These are phyloP conservation scores for Kryphioiulus occultus DNA, from an alignment of 2,888 invertebrate genomes.

Conservation along the genomic window DNA sequence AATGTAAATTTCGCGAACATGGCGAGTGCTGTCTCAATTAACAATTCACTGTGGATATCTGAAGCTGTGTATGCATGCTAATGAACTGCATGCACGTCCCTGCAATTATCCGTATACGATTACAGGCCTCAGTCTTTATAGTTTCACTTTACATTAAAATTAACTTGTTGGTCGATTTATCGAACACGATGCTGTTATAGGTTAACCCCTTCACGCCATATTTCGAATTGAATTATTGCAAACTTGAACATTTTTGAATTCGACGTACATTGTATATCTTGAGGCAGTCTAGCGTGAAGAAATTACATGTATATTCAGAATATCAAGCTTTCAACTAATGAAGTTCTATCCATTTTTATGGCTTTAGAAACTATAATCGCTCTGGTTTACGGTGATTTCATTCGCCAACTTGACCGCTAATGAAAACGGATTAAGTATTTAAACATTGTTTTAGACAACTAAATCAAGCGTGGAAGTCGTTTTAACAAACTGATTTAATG, in stretches of 20 bases:
- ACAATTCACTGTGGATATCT: background rate
- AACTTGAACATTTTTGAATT: background rate
- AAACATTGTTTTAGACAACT: too few species aligned
- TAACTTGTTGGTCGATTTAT: constrained; percentile 30
- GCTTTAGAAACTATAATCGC: background rate
- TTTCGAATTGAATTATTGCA: background rate
- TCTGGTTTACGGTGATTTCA: background rate
- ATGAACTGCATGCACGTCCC: background rate
- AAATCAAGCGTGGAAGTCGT: too few species aligned
- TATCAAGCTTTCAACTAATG: background rate
- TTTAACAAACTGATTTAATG: too few species aligned
- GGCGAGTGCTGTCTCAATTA: constrained; percentile 6
- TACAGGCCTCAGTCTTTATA: background rate
- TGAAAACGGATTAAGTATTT: background rate
- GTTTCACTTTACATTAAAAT: background rate
- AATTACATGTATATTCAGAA: background rate
- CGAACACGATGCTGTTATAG: background rate
- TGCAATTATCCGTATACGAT: background rate
- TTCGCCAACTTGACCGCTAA: background rate
- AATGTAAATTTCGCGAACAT: background rate
- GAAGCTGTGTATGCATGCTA: background rate
- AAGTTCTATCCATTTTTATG: background rate
- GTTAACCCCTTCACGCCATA: background rate
- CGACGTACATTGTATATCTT: background rate
- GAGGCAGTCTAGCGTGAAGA: too few species aligned